Percentiles rank a stretch among this genome's conserved stretches.
phyloP scores from a whole-genome alignment of 2,113 vertebrate genomes.

The Bujurquina vittata region DNA sequence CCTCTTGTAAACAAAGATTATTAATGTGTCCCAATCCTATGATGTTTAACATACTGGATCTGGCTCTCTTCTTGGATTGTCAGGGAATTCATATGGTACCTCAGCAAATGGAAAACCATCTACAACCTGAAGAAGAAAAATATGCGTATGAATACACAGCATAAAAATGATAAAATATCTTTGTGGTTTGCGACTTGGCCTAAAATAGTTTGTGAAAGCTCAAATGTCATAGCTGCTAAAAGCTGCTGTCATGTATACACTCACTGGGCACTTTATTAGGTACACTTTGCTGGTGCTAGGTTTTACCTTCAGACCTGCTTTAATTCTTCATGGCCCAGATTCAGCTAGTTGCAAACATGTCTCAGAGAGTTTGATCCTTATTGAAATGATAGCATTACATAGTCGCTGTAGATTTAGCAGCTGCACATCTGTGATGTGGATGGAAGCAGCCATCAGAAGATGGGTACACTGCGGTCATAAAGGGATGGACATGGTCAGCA shows the following conservation, averaged over 20 bases:
- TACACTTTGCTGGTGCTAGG: background rate
- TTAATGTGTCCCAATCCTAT: constrained; percentile 34
- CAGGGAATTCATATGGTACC: background rate
- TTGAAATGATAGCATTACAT: too few relatives aligned
- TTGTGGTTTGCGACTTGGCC: background rate
- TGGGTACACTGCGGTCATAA: background rate
- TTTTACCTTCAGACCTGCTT: background rate
- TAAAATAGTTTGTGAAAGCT: background rate
- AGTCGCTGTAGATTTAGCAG: background rate
- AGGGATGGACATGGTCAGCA: background rate
- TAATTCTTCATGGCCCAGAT: background rate
- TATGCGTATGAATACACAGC: background rate
- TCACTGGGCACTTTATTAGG: background rate
- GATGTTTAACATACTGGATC: constrained; percentile 31
- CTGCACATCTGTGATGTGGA: background rate
- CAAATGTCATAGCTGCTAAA: constrained; percentile 1
- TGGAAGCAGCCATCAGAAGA: too few relatives aligned
- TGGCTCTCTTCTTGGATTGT: constrained; percentile 45
- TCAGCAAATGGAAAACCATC: background rate
- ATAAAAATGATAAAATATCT: background rate
- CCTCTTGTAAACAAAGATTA: constrained; percentile 54
- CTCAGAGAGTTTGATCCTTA: background rate
- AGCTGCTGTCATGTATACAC: background rate
- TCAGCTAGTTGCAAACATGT: background rate
- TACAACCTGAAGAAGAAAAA: background rate